Conservation (phyloP, 2,888 invertebrate genomes). For the Lypha dubia region DNA sequence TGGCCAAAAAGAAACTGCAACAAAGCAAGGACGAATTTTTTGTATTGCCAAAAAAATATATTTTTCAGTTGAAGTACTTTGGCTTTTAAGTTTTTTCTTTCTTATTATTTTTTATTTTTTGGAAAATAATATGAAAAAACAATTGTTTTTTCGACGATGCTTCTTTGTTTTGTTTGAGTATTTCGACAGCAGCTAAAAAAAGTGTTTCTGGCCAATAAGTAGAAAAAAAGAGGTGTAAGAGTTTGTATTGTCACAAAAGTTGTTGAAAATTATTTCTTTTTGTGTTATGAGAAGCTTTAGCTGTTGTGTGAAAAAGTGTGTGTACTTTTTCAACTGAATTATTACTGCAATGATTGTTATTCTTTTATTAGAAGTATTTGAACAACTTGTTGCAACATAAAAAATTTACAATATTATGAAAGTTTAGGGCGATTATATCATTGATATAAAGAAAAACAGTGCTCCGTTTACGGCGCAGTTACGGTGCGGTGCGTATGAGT, state of each 20-base stretch:
- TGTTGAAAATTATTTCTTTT: slow-evolving; percentile 63
- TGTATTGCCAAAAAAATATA: slow-evolving; percentile 75
- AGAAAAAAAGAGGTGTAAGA: slow-evolving; percentile 63
- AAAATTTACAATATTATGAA: too few relatives aligned
- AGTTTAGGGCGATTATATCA: background rate
- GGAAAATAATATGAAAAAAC: slow-evolving; percentile 31
- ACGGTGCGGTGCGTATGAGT: too few relatives aligned
- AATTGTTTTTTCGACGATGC: slow-evolving; percentile 34
- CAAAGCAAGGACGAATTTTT: slow-evolving; percentile 83
- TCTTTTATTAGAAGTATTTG: slow-evolving; percentile 27
- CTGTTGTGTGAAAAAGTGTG: background rate
- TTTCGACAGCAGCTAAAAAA: slow-evolving; percentile 35
- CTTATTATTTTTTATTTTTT: slow-evolving; percentile 40
- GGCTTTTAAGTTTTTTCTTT: slow-evolving; percentile 54
- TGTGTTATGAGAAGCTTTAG: slow-evolving; percentile 32
- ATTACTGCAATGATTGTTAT: slow-evolving; percentile 12
- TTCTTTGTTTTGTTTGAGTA: slow-evolving; percentile 49
- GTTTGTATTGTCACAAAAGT: slow-evolving; percentile 67
- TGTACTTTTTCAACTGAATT: slow-evolving; percentile 26
- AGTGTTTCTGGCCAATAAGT: slow-evolving; percentile 41
- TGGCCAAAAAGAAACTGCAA: slow-evolving; percentile 81
- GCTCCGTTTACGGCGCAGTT: too few relatives aligned
- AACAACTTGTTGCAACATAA: slow-evolving; percentile 30
- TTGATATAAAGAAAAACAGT: too few relatives aligned
- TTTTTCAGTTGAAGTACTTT: slow-evolving; percentile 75